Conservation (phyloP, 2,797 vertebrate species). For the Cossypha niveicapilla region DNA sequence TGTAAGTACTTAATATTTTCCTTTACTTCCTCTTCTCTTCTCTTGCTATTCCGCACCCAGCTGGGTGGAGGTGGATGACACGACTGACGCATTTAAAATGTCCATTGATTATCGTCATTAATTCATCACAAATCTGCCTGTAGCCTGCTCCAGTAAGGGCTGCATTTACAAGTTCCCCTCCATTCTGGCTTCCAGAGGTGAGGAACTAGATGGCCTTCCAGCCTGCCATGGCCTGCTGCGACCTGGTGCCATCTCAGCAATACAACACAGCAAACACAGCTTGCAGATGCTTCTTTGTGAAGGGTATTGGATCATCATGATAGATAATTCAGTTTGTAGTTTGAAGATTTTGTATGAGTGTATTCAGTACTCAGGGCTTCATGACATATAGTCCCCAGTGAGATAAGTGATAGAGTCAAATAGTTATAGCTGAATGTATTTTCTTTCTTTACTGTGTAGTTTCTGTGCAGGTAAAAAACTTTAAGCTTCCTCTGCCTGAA, state of each 20-base stretch:
- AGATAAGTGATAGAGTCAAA: not conserved
- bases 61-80: not conserved
- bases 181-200: not conserved
- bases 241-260: not conserved
- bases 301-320: not conserved
- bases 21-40: not conserved
- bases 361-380: not conserved
- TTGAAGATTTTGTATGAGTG: not conserved
- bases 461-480: not conserved
- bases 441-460: not conserved
- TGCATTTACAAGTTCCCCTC: not conserved
- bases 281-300: not conserved
- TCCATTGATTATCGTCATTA: not conserved
- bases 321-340: not conserved
- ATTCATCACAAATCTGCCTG: not conserved
- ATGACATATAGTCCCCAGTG: not conserved
- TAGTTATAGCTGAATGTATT: not conserved
- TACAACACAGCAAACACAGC: not conserved
- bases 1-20: slow-evolving; percentile 71
- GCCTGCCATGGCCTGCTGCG: not conserved
- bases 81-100: not conserved
- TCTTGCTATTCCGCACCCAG: not conserved
- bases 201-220: not conserved
- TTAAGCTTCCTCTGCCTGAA: not conserved
- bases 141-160: not conserved